A percentile compares a stretch with the other conserved stretches of the same genome.
phyloP scores from a whole-genome alignment of 2,113 vertebrate species.

The Mionectes macconnelli region DNA sequence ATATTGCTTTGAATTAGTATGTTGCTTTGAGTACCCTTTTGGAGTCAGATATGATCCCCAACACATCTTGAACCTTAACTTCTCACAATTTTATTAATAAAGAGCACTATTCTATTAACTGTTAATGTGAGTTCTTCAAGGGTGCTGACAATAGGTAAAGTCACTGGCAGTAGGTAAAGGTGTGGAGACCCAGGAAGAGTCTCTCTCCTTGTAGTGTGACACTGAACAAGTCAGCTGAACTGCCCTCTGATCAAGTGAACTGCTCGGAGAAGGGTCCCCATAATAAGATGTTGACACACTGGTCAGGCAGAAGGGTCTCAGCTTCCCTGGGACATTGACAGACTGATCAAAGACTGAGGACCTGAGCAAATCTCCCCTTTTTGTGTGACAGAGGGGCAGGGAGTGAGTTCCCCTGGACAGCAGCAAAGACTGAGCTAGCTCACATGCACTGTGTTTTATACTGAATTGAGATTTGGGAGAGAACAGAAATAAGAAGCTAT shows the following conservation, averaged over 20 bases:
- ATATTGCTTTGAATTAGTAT: neutral
- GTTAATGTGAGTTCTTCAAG: no score
- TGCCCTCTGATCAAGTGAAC: neutral
- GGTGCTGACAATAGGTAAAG: no score
- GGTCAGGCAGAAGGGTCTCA: neutral
- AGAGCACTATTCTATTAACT: neutral
- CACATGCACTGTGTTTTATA: neutral
- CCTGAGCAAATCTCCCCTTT: neutral
- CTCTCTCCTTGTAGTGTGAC: neutral
- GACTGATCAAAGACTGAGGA: neutral
- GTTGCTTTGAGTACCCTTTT: neutral
- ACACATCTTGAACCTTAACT: neutral
- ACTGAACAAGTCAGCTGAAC: accelerated
- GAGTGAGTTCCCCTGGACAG: neutral
- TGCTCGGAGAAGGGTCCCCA: no score
- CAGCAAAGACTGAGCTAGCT: neutral
- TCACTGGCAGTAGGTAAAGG: neutral
- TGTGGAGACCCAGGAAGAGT: no score
- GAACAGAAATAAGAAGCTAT: neutral
- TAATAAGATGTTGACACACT: accelerated
- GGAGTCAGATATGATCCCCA: neutral
- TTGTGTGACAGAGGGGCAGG: neutral
- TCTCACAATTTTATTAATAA: neutral
- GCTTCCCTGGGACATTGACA: neutral
- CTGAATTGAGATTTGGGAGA: neutral